Base-by-base conservation (phyloP, 2,888 invertebrate genomes). In the Cryptus viduatorius region DNA sequence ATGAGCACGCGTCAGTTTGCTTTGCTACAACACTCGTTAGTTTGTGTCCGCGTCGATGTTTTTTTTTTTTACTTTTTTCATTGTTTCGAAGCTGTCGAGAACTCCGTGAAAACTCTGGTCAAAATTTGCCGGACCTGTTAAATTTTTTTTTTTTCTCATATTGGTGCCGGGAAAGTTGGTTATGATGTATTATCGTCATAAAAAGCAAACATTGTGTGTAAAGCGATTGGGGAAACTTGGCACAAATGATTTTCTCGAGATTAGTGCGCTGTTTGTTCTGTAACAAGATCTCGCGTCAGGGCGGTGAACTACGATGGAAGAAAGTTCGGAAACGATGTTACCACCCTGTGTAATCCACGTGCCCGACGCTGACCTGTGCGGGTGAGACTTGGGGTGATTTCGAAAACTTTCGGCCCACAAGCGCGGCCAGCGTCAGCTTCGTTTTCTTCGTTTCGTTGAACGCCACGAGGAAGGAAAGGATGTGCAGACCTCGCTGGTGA, bases 271-370 rank as follows among this genome's bases (percentile, higher is more conserved):
- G 50, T 69, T 75, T 53, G 46, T 50, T 48, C 56, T 14, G 56
- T 56, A 8, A 65, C 53, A 53, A 42, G 53, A 24, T 53, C 24
- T 14, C 19, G 24, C 29, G 16, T 7, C 42, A 31, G 65, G 10
- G 16, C 53, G 24, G 16, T 37, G 42, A 29, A 14, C 44, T 5
- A 29, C 31, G n/a, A 7, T 72, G 31, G 42, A 24, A 29, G 44
- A 53, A 61, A 72, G 42, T 77, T 82, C 31, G 48, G 4, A 46
- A 68, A 68, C 50, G 68, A 69, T 50, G 59, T 82, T 79, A 68
- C 53, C n/a, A 19, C 53, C 44, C 46, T 19, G 68, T 67, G 24
- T 71, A 69, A 79, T 71, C 48, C 75, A 44, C 69, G 37, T 31
- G 48, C 46, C 16, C 44, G 48, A 61, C 37, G 73, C 42, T 42